Evolutionary conservation across 2,113 vertebrate genomes (phyloP).

Genomic region (Apeltes quadracus): DNA sequence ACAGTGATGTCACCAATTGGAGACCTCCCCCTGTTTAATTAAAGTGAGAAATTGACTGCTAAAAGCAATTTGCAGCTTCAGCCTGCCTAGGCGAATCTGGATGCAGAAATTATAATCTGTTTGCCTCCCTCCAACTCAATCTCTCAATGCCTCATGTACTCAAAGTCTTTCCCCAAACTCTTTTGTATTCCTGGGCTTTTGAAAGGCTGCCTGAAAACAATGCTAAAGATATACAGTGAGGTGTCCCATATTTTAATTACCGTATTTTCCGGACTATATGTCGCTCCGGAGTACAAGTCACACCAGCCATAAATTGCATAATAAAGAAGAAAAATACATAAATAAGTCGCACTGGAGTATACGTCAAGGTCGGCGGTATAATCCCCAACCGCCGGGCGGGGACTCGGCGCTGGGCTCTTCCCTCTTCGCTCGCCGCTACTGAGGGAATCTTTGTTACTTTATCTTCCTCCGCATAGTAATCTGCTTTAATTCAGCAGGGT

Average conservation of each 20-base stretch:
- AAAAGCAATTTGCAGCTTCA: constrained; percentile 81
- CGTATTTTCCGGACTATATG: too few relatives aligned
- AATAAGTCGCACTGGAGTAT: too few relatives aligned
- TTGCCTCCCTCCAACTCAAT: constrained; percentile 40
- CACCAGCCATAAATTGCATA: too few relatives aligned
- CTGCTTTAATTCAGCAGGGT: too few relatives aligned
- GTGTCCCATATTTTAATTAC: constrained; percentile 68
- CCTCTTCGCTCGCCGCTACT: too few relatives aligned
- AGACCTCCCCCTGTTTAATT: constrained; percentile 71
- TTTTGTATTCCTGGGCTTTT: constrained; percentile 44
- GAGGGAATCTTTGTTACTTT: too few relatives aligned
- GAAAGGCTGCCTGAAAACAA: constrained; percentile 50
- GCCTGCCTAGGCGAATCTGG: constrained; percentile 55
- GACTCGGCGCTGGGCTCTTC: too few relatives aligned
- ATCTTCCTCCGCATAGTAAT: too few relatives aligned
- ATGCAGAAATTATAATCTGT: constrained; percentile 55
- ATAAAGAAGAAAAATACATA: too few relatives aligned
- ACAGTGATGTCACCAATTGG: constrained; percentile 41
- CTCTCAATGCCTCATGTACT: constrained; percentile 46
- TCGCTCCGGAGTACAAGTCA: too few relatives aligned
- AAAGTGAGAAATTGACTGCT: constrained; percentile 80
- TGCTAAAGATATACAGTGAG: constrained; percentile 71
- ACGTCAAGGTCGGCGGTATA: too few relatives aligned
- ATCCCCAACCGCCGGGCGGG: too few relatives aligned
- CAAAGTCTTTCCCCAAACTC: constrained; percentile 21